These are phyloP conservation scores for Bradypodion pumilum DNA, from an alignment of 2,797 vertebrate species.

Conservation along the genomic window DNA sequence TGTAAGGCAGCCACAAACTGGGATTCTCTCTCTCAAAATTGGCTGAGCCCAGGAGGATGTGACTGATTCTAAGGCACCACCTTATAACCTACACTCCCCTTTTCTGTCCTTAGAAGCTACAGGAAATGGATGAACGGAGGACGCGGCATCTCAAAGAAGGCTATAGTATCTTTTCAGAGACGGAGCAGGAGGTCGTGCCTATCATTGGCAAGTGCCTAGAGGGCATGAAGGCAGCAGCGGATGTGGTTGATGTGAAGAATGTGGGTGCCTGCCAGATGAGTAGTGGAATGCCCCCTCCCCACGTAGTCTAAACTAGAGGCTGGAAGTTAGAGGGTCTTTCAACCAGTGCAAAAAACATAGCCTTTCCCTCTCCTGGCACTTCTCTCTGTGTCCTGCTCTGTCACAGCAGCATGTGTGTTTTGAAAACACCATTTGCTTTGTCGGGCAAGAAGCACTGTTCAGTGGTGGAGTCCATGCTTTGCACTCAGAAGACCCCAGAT, in stretches of 20 bases:
- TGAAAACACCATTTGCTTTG: not conserved
- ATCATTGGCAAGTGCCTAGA: conserved; percentile 92
- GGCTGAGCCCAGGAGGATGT: not conserved
- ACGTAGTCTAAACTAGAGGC: not conserved
- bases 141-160: conserved; percentile 80
- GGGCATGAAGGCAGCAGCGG: conserved; percentile 86
- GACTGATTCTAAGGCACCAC: no score
- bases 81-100: no score
- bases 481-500: not conserved
- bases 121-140: conserved; percentile 88
- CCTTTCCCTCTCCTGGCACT: not conserved
- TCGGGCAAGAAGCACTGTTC: not conserved
- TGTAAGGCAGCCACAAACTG: not conserved
- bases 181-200: conserved; percentile 86
- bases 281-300: not conserved
- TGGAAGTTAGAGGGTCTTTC: not conserved
- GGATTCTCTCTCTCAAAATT: not conserved
- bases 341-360: not conserved
- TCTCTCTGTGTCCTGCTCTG: not conserved
- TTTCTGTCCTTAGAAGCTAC: conserved; percentile 78
- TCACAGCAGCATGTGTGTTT: not conserved
- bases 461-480: not conserved
- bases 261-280: conserved; percentile 72
- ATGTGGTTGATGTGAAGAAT: conserved; percentile 83
- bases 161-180: conserved; percentile 84